These are phyloP conservation scores for Isurus oxyrinchus DNA, from an alignment of 2,113 vertebrate species.

Conservation along the genomic window DNA sequence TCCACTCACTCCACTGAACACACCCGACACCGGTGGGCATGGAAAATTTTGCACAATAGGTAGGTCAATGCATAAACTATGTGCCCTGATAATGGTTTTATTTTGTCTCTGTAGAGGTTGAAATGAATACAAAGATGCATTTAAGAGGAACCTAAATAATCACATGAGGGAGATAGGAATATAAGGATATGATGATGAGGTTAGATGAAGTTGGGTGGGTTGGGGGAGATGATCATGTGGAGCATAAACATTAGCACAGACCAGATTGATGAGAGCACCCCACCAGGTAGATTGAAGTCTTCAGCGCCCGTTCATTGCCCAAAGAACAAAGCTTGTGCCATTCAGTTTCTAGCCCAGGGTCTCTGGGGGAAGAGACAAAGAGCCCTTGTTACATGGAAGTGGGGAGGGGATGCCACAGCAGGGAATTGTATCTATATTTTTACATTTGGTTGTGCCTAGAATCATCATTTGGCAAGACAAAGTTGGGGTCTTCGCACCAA, in stretches of 20 bases:
- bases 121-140: not conserved
- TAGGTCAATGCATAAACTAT: not conserved
- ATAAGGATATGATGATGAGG: not conserved
- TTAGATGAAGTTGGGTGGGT: not conserved
- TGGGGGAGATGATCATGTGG: not conserved
- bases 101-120: not conserved
- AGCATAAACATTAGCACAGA: not conserved
- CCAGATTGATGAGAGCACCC: not conserved
- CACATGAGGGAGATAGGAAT: not conserved
- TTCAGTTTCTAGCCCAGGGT: not conserved
- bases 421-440: not conserved
- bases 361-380: not conserved
- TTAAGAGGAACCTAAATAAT: not conserved
- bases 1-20: too few relatives aligned
- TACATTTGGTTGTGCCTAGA: not conserved
- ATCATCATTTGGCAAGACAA: not conserved
- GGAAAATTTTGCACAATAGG: not conserved
- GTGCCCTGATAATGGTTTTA: not conserved
- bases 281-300: not conserved
- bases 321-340: not conserved
- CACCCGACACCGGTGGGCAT: too few relatives aligned
- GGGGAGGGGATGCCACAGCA: not conserved
- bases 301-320: not conserved
- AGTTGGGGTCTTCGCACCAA: not conserved
- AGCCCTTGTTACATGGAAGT: not conserved